These are phyloP conservation scores for Cephalopachus bancanus DNA, from an alignment of 2,797 vertebrate genomes.

Conservation along the genomic window DNA sequence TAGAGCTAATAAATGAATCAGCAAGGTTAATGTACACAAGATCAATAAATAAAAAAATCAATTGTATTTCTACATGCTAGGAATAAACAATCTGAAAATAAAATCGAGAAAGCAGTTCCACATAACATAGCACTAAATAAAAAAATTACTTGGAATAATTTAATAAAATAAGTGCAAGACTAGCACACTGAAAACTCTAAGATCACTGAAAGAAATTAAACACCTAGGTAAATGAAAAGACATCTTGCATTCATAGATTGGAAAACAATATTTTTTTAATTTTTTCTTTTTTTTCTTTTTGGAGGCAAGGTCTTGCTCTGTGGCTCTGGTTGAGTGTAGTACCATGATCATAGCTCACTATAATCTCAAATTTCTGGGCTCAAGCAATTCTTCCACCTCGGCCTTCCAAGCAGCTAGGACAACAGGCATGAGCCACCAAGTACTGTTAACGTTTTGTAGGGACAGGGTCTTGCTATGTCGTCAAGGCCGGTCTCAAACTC, in stretches of 20 bases:
- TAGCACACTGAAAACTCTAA: background rate
- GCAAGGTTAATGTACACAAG: background rate
- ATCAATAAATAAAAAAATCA: background rate
- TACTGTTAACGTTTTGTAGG: no score
- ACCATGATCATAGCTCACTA: no score
- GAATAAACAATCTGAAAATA: background rate
- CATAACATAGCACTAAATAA: background rate
- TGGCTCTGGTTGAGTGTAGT: no score
- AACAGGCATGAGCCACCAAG: no score
- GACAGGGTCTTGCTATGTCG: no score
- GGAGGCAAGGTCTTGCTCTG: no score
- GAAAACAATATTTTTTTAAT: background rate
- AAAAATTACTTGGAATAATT: background rate
- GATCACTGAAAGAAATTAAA: background rate
- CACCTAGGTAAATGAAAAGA: background rate
- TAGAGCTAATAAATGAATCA: background rate
- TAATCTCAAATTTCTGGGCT: no score
- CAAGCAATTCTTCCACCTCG: no score
- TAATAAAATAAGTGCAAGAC: background rate
- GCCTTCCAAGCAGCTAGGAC: no score
- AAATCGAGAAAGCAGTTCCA: slow-evolving; percentile 2
- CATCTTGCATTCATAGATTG: background rate
- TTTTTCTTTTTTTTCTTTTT: no score
- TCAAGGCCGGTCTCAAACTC: no score
- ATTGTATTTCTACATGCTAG: background rate